Conservation (phyloP, 2,113 vertebrate species). For the Etheostoma cragini region DNA sequence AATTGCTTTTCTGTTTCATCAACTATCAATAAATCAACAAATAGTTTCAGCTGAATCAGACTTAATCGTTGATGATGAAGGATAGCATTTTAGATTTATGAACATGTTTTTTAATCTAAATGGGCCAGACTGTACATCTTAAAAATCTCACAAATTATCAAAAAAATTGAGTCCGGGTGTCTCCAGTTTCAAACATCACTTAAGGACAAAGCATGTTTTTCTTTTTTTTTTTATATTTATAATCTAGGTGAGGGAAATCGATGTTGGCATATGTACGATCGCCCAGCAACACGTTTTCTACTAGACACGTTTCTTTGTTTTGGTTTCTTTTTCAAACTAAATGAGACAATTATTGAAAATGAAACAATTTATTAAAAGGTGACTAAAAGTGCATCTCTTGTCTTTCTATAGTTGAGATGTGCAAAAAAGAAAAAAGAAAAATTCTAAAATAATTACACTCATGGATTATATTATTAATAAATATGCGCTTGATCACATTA, state of each 20-base stretch:
- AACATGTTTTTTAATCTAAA: not conserved
- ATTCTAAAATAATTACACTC: not conserved
- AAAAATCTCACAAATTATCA: conserved; percentile 12
- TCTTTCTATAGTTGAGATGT: not conserved
- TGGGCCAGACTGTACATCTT: not conserved
- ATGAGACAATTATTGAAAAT: conserved; percentile 1
- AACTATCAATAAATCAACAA: not conserved
- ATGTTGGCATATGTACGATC: conserved; percentile 37
- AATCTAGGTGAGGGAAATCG: conserved; percentile 50
- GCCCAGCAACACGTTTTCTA: conserved; percentile 36
- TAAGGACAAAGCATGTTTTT: conserved; percentile 55
- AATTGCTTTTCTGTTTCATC: not conserved
- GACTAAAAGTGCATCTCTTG: not conserved
- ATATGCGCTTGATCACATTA: not conserved
- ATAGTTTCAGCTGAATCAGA: not conserved
- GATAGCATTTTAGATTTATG: not conserved
- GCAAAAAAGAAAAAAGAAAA: too few relatives aligned
- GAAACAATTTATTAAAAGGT: not conserved
- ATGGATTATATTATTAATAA: not conserved
- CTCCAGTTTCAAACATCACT: conserved; percentile 32
- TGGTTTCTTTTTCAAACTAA: conserved; percentile 6
- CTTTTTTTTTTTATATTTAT: conserved; percentile 40
- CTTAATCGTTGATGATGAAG: not conserved
- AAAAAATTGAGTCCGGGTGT: conserved; percentile 10
- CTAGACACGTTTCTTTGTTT: not conserved